Evolutionary conservation across 2,113 vertebrate genomes (phyloP), one percentile per base, ranked within the genome.

Genomic region (Charina bottae): DNA sequence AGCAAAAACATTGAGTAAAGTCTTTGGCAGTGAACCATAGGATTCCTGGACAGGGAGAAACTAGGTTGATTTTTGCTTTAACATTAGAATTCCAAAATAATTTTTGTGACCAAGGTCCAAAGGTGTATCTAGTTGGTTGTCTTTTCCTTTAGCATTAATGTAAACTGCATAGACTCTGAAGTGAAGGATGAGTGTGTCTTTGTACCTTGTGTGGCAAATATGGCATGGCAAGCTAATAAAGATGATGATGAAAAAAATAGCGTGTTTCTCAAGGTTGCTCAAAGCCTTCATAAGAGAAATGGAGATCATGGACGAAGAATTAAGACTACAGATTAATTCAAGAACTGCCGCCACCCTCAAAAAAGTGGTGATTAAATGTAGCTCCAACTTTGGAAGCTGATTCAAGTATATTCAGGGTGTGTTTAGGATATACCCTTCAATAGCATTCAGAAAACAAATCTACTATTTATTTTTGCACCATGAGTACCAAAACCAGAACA

Each of bases 201-300:
- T 94, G 46, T 78, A 85, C 68, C 93, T 95, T 93, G 87, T 90
- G 89, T 87, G 90, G 94, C 94, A 93, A 85, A 94, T 95, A 95
- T 95, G 95, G 94, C 94, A 96, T 96, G 94, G 93, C 95, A 95
- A 94, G 85, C 89, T 93, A 87, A 83, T 95, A 93, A 95, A 96
- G 95, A 88, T 96, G 93, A 91, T 93, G 89, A 56, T 94, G 6
- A 10, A 78, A 17, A 37, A 78, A 37, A 37, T 12, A 28, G 4
- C 19, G 2, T 42, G 33, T 72, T 37, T 78, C 17, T 87, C 54
- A 88, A 90, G 92, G 87, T 92, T 88, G 6, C 87, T 93, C 91
- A 92, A 93, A 95, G 94, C 89, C 86, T 94, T 93, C 64, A 92
- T 89, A 37, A 93, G 64, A 96, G 94, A 84, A 89, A 78, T 93